Evolutionary conservation across 2,797 vertebrate species (phyloP).

Genomic region (Tokudaia tokunoshimensis): DNA sequence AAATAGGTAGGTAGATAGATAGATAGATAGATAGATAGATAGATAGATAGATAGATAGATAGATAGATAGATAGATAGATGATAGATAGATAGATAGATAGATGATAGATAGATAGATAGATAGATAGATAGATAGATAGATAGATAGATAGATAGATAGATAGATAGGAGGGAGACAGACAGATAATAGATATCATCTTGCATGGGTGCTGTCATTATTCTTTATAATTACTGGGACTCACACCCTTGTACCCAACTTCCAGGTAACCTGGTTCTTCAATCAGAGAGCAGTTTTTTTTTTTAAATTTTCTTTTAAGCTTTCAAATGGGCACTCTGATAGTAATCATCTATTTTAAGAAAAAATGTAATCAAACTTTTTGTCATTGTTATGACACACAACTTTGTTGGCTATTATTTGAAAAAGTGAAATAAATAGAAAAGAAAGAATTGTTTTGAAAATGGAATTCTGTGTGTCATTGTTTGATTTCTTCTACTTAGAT

Average conservation of each 20-base stretch:
- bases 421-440: background rate
- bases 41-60: background rate
- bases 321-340: background rate
- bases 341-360: constrained; percentile 57
- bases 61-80: background rate
- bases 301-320: background rate
- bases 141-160: background rate
- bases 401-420: constrained; percentile 15
- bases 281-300: background rate
- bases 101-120: no score
- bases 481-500: constrained; percentile 57
- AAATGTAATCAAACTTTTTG: constrained; percentile 13
- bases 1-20: background rate
- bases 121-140: background rate
- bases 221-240: background rate
- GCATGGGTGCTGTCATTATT: accelerated
- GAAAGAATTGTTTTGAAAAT: background rate
- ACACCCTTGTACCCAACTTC: background rate
- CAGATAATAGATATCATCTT: background rate
- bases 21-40: background rate
- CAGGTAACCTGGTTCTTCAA: background rate
- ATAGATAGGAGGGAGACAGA: background rate
- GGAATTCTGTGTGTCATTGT: background rate
- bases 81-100: no score
- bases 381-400: background rate